phyloP scores from a whole-genome alignment of 2,113 vertebrate species.

The Lepidothrix coronata region DNA sequence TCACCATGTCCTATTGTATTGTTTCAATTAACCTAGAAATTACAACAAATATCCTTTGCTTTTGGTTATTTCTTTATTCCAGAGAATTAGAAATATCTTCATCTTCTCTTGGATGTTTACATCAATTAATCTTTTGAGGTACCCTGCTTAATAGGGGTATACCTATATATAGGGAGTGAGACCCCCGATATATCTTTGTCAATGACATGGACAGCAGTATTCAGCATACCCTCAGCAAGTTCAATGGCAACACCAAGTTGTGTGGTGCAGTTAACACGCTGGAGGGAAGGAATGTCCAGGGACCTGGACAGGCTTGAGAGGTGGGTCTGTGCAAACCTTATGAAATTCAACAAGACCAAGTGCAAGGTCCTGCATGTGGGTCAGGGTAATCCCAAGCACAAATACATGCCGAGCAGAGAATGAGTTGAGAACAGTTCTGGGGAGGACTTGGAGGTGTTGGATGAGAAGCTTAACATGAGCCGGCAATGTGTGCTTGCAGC shows the following conservation, averaged over 20 bases:
- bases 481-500: neutral
- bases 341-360: neutral
- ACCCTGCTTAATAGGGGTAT: neutral
- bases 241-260: neutral
- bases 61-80: neutral
- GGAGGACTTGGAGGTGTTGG: neutral
- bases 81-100: neutral
- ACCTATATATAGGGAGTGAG: too few species aligned
- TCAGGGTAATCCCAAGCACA: neutral
- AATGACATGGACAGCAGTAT: neutral
- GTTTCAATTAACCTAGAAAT: neutral
- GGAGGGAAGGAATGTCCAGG: neutral
- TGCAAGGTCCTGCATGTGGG: neutral
- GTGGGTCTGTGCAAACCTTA: neutral
- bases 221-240: neutral
- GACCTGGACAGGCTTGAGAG: accelerated
- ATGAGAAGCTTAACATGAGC: neutral
- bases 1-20: neutral
- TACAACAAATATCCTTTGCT: neutral
- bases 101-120: neutral
- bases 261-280: neutral
- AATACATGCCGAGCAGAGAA: neutral
- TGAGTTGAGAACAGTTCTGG: neutral
- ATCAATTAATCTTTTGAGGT: neutral
- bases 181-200: neutral